A percentile compares a stretch with the other conserved stretches of the same genome.
Conservation (phyloP, 2,888 invertebrate genomes). For the Clitarchus hookeri region DNA sequence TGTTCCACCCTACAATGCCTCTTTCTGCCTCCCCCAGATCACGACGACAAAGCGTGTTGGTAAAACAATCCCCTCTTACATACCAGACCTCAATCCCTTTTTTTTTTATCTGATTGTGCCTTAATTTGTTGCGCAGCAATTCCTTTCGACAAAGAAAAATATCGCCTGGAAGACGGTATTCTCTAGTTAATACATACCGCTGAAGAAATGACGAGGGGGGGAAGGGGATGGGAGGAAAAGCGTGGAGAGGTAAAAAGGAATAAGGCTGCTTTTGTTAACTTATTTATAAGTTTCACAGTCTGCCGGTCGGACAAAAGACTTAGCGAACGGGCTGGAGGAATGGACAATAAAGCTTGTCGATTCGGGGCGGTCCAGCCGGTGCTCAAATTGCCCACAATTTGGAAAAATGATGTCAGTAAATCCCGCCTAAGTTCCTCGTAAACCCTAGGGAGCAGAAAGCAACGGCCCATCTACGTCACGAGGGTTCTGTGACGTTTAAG, state of each 20-base stretch:
- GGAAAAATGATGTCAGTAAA: not conserved
- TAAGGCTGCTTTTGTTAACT: not conserved
- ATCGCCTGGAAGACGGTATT: not conserved
- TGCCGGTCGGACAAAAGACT: not conserved
- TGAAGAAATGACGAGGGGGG: not conserved
- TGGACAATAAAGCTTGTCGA: not conserved
- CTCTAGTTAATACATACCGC: not conserved
- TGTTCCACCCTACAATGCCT: not conserved
- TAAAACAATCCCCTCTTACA: not conserved
- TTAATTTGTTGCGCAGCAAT: not conserved
- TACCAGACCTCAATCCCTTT: not conserved
- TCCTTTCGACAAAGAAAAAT: not conserved
- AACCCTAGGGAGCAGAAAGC: not conserved
- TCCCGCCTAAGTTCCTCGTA: not conserved
- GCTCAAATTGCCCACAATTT: slow-evolving; percentile 10
- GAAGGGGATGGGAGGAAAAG: not conserved
- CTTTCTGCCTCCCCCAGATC: not conserved
- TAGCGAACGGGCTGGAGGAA: not conserved
- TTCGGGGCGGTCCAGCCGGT: not conserved
- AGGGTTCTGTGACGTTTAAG: not conserved
- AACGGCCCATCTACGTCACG: not conserved
- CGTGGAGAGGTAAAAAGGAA: not conserved
- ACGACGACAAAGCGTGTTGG: not conserved
- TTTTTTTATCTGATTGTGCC: not conserved
- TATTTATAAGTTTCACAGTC: slow-evolving; percentile 14